Evolutionary conservation across 2,113 vertebrate genomes (phyloP).

Genomic region (Phodopus roborovskii): DNA sequence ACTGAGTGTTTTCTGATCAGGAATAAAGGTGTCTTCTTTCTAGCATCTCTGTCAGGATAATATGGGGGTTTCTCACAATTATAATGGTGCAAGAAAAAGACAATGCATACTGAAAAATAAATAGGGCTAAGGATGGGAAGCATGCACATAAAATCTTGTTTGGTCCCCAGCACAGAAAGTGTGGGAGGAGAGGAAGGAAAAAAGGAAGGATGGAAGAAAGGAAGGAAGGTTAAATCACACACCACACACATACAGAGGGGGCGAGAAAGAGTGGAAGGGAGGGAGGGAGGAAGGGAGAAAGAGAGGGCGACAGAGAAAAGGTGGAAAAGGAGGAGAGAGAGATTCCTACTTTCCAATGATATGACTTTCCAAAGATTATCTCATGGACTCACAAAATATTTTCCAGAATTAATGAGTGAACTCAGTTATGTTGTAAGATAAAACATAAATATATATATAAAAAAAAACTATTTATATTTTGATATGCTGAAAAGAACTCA

Average conservation of each 20-base stretch:
- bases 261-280: too few species aligned
- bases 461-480: neutral
- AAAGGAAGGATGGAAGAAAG: neutral
- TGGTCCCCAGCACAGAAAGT: neutral
- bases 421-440: neutral
- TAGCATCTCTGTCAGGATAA: neutral
- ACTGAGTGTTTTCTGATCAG: neutral
- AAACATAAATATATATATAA: neutral
- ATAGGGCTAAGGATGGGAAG: neutral
- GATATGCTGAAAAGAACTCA: neutral
- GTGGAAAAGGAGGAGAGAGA: neutral
- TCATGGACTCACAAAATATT: neutral
- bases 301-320: too few species aligned
- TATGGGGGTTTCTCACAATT: neutral
- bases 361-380: neutral
- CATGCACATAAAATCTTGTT: neutral
- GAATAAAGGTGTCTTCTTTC: neutral
- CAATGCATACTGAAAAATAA: neutral
- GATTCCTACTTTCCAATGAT: neutral
- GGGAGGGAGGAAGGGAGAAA: neutral
- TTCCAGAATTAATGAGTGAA: neutral
- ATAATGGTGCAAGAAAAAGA: neutral
- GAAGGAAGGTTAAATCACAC: too few species aligned
- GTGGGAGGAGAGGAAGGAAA: too few species aligned
- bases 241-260: too few species aligned